Evolutionary conservation across 2,113 vertebrate genomes (phyloP), one percentile per base, ranked within the genome.

Genomic region (Thamnaconus septentrionalis): DNA sequence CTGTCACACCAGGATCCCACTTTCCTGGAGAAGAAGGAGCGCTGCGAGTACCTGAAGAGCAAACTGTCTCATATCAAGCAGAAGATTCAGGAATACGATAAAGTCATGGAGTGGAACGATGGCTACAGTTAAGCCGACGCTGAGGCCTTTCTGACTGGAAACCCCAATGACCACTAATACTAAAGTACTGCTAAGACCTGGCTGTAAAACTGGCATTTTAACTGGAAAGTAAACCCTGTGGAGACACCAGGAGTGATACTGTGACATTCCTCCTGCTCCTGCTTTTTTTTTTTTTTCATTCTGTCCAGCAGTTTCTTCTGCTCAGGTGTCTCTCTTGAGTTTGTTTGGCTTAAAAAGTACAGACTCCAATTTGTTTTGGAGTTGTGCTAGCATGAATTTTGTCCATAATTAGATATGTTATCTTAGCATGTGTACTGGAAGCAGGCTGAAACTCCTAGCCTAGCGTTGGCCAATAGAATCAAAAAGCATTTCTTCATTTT

Each of bases 11-110:
- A 99, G 96, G 96, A 99, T 73, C 93, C 95, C 10, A 89, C 95
- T 0, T 98, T 99, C 90, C 85, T 96, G 65, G 97, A 98, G 90
- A 99, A 99, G 88, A 98, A 96, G 75, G 95, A 99, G 54, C 93
- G 97, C 54, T 99, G 97, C 72, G 97, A 99, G 62, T 99, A 99
- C 75, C 90, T 99, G 56, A 99, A 98, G 90, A 98, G 88, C 85
- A 99, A 99, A 85, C 94, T 99, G 63, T 94, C 97, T 41, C 96
- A 99, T 87, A 98, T 99, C 87, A 99, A 99, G 73, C 95, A 95
- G 79, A 94, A 91, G 87, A 99, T 99, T 88, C 96, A 98, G 41
- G 96, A 99, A 63, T 99, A 98, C 47, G 94, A 98, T 69, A 98
- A 98, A 91, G 84, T 97, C 75, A 97, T 97, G 94, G 93, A 93